A percentile compares a stretch with the other conserved stretches of the same genome.
Conservation (phyloP, 2,888 invertebrate species). For the Gortyna flavago region DNA sequence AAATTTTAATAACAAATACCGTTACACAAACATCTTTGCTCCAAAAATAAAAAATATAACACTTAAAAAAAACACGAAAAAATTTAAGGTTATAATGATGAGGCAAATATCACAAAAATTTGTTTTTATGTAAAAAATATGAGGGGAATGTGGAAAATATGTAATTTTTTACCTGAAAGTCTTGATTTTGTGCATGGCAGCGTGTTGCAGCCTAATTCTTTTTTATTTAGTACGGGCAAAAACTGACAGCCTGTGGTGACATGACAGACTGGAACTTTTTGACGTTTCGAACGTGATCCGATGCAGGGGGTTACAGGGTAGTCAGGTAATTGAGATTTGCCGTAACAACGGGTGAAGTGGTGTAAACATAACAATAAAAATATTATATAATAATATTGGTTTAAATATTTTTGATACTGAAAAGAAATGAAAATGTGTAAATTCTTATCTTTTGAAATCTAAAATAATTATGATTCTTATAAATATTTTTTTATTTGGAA, state of each 20-base stretch:
- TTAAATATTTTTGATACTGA: not conserved
- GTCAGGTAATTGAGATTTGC: conserved; percentile 38
- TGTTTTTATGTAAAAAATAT: conserved; percentile 18
- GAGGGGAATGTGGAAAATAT: conserved; percentile 27
- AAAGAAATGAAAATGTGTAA: not conserved
- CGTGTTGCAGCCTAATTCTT: conserved; percentile 82
- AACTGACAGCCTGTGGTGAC: conserved; percentile 86
- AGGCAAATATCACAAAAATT: conserved; percentile 68
- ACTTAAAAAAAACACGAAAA: conserved; percentile 59
- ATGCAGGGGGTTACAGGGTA: conserved; percentile 38
- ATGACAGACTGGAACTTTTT: conserved; percentile 80
- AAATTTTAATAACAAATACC: conserved; percentile 17
- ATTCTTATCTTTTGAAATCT: not conserved
- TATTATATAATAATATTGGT: not conserved
- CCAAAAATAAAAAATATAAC: conserved; percentile 53
- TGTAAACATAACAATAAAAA: too few relatives aligned
- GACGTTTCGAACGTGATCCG: conserved; percentile 67
- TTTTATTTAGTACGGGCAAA: conserved; percentile 86
- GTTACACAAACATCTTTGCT: conserved; percentile 6
- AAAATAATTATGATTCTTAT: not conserved
- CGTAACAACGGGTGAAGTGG: not conserved
- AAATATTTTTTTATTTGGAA: not conserved
- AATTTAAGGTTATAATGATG: conserved; percentile 83
- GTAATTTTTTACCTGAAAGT: conserved; percentile 80
- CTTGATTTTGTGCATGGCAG: conserved; percentile 90